Evolutionary conservation across 1,140 invertebrate species (phyloP).

Genomic region (Lucilia sericata): DNA sequence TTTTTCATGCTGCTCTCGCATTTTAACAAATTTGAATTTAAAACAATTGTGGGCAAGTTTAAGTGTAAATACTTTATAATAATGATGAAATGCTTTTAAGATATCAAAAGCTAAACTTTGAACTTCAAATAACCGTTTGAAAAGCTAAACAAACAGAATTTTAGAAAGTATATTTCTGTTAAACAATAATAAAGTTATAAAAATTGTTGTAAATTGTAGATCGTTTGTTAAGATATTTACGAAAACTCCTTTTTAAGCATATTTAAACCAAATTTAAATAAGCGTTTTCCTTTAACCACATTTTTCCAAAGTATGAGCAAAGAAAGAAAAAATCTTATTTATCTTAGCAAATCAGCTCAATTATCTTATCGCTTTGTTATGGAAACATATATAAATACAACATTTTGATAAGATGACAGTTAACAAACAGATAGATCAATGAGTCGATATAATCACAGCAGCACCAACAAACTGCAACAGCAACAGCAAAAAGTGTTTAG

Average conservation of each 20-base stretch:
- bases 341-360: not conserved
- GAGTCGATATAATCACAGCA: slow-evolving; percentile 21
- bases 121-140: not conserved
- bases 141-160: not conserved
- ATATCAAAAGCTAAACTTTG: not conserved
- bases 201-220: not conserved
- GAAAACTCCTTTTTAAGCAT: not conserved
- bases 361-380: not conserved
- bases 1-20: not conserved
- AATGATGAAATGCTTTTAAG: slow-evolving; percentile 24
- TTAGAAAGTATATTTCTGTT: not conserved
- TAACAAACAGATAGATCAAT: slow-evolving; percentile 27
- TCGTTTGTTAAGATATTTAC: not conserved
- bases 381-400: not conserved
- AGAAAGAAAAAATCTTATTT: not conserved
- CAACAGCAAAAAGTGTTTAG: not conserved
- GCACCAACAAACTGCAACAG: not conserved
- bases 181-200: not conserved
- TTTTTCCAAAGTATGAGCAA: not conserved
- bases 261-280: not conserved
- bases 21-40: not conserved
- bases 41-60: not conserved
- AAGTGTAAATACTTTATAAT: not conserved
- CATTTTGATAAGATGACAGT: slow-evolving; percentile 26
- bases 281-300: not conserved